phyloP scores from a whole-genome alignment of 1,140 invertebrate genomes.

The Gonatopus flavifemur region DNA sequence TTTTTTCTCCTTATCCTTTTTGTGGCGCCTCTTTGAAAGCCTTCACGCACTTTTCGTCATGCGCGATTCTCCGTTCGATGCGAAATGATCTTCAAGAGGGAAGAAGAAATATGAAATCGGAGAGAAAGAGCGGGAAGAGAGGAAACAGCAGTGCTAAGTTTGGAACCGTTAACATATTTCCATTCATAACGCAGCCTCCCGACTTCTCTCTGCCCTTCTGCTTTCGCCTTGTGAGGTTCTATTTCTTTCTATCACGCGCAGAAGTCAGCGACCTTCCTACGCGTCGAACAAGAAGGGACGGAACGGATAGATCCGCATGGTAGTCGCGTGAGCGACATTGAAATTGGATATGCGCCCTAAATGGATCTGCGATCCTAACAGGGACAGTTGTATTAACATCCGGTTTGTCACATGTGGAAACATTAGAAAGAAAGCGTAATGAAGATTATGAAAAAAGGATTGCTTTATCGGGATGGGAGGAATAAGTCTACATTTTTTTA shows the following conservation, averaged over 20 bases:
- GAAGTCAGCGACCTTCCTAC: constrained; percentile 30
- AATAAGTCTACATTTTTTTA: no score
- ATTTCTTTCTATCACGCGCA: constrained; percentile 9
- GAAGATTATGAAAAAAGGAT: no score
- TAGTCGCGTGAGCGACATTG: constrained; percentile 10
- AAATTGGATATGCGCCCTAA: constrained; percentile 22
- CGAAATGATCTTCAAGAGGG: constrained; percentile 12
- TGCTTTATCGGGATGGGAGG: not conserved
- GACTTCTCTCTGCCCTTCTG: not conserved
- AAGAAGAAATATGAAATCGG: not conserved
- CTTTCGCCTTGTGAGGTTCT: no score
- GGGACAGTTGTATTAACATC: not conserved
- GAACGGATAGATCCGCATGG: constrained; percentile 10
- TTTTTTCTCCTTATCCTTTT: constrained; percentile 21
- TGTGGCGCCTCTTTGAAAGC: constrained; percentile 16
- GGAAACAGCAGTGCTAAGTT: constrained; percentile 14
- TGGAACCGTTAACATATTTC: constrained; percentile 29
- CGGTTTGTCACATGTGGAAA: no score
- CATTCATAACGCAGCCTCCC: constrained; percentile 24
- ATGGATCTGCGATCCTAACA: no score
- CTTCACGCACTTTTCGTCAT: not conserved
- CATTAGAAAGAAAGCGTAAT: no score
- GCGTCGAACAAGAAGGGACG: no score
- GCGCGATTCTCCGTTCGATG: not conserved
- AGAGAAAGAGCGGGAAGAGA: not conserved